A percentile compares a stretch with the other conserved stretches of the same genome.
These are phyloP conservation scores for Synergus itoensis DNA, from an alignment of 2,888 invertebrate genomes.

Conservation along the genomic window DNA sequence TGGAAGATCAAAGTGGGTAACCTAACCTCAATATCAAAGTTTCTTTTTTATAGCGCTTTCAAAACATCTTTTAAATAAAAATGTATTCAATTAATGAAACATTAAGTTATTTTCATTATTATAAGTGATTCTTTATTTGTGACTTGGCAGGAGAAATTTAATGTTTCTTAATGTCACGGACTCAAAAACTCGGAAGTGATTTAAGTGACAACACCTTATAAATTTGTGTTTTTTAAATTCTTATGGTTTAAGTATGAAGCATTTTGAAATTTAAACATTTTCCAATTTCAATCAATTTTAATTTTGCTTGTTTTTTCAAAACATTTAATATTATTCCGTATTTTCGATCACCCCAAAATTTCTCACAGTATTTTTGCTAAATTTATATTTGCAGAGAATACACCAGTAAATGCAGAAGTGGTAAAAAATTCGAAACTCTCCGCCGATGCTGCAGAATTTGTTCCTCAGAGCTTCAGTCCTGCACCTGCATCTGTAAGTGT, in stretches of 20 bases:
- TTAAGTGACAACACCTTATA: neutral
- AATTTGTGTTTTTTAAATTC: neutral
- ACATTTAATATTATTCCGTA: neutral
- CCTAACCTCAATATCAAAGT: slow-evolving; percentile 5
- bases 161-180: neutral
- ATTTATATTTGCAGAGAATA: slow-evolving; percentile 24
- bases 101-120: too few relatives aligned
- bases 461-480: slow-evolving; percentile 63
- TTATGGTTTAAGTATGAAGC: neutral
- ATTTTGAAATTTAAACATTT: neutral
- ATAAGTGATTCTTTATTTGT: neutral
- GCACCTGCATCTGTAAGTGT: slow-evolving; percentile 16
- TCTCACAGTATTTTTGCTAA: neutral
- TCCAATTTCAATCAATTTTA: neutral
- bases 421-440: slow-evolving; percentile 66
- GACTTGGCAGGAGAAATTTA: neutral
- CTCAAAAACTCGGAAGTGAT: neutral
- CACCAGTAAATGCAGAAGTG: slow-evolving; percentile 53
- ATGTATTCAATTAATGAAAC: too few relatives aligned
- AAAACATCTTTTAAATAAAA: too few relatives aligned
- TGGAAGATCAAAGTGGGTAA: slow-evolving; percentile 23
- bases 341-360: neutral
- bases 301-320: neutral
- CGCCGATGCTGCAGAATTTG: slow-evolving; percentile 70
- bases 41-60: neutral